Evolutionary conservation across 2,797 vertebrate genomes (phyloP).

Genomic region (Hoplostethus mediterraneus): DNA sequence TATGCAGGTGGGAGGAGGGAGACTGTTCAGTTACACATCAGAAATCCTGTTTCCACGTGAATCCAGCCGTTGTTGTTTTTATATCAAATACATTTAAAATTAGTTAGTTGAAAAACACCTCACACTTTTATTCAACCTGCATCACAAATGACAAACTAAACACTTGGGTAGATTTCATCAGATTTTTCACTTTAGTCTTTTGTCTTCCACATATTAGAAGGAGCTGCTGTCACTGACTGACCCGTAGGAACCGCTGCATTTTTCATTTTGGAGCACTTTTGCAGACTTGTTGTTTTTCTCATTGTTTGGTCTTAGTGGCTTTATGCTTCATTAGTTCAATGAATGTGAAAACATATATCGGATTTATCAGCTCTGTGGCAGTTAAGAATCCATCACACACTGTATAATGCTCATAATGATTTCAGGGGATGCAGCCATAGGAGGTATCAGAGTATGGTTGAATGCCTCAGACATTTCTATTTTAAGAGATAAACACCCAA

Average conservation of each 20-base stretch:
- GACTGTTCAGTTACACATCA: neutral
- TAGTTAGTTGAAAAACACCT: neutral
- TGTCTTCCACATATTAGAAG: conserved; percentile 16
- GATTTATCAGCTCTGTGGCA: conserved; percentile 42
- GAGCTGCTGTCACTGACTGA: conserved; percentile 33
- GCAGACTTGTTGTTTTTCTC: conserved; percentile 7
- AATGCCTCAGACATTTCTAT: conserved; percentile 40
- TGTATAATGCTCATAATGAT: conserved; percentile 38
- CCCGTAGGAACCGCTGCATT: conserved; percentile 25
- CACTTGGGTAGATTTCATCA: conserved; percentile 4
- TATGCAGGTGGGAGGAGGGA: neutral
- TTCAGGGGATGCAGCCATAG: conserved; percentile 31
- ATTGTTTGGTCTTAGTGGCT: conserved; percentile 18
- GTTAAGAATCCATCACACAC: conserved; percentile 30
- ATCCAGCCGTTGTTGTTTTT: neutral
- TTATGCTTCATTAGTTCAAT: conserved; percentile 46
- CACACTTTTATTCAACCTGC: neutral
- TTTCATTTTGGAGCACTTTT: conserved; percentile 19
- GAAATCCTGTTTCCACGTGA: neutral
- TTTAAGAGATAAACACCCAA: conserved; percentile 23
- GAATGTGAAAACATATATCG: conserved; percentile 34
- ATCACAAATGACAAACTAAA: neutral
- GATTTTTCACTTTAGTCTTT: conserved; percentile 18
- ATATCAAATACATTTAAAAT: neutral
- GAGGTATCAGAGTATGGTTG: conserved; percentile 29